These are phyloP conservation scores for Eustalomyia histrio DNA, from an alignment of 2,888 invertebrate genomes.

Conservation along the genomic window DNA sequence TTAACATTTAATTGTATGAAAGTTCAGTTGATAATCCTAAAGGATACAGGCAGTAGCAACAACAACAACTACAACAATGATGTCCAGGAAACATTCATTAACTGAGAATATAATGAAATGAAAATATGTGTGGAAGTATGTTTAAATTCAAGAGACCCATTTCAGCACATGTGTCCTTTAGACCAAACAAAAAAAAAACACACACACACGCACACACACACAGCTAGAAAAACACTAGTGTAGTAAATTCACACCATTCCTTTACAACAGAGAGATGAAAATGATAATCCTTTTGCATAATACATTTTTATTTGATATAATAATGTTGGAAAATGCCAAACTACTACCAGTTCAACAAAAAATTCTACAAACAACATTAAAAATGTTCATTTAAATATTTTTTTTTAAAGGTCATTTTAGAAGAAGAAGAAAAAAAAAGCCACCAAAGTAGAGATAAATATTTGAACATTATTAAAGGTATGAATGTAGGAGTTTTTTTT, in stretches of 20 bases:
- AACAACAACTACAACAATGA: neutral
- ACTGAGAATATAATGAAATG: conserved; percentile 29
- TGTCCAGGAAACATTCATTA: conserved; percentile 52
- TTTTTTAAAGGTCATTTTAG: conserved; percentile 38
- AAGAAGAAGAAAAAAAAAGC: conserved; percentile 21
- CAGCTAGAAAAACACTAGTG: conserved; percentile 19
- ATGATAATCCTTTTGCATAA: conserved; percentile 75
- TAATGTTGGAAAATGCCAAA: conserved; percentile 72
- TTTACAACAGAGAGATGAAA: conserved; percentile 46
- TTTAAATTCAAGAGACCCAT: conserved; percentile 63
- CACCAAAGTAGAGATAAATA: conserved; percentile 42
- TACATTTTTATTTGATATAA: conserved; percentile 77
- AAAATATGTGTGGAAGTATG: conserved; percentile 19
- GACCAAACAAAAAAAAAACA: conserved; percentile 29
- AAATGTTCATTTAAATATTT: conserved; percentile 57
- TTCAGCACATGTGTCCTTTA: conserved; percentile 71
- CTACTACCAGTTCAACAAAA: neutral
- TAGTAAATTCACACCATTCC: conserved; percentile 33
- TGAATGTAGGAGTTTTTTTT: neutral
- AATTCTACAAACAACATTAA: conserved; percentile 62
- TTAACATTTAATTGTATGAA: conserved; percentile 70
- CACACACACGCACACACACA: too few species aligned
- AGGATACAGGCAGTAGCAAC: conserved; percentile 43
- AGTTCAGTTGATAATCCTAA: conserved; percentile 69
- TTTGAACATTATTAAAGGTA: conserved; percentile 61